Evolutionary conservation across 92 coral and sea anemone genomes (phyloP).

Genomic region (Zoanthus solanderi): DNA sequence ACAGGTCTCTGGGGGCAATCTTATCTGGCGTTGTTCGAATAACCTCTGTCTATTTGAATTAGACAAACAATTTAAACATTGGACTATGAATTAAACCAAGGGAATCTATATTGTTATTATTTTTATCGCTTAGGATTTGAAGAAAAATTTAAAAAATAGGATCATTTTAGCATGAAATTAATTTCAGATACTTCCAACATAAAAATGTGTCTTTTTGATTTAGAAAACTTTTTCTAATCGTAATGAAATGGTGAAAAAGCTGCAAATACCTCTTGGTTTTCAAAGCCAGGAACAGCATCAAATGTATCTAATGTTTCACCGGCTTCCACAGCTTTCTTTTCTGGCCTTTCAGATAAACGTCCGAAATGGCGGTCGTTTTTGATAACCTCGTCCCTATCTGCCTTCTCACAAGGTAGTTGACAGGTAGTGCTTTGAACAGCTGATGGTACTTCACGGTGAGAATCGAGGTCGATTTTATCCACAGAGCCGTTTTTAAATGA

Average conservation of each 20-base stretch:
- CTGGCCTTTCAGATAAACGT: conserved; percentile 9
- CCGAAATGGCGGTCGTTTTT: not conserved
- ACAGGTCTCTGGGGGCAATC: too few relatives aligned
- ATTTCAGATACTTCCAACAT: not conserved
- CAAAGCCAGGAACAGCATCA: conserved; percentile 69
- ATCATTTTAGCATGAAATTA: too few relatives aligned
- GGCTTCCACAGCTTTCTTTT: not conserved
- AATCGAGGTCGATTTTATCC: not conserved
- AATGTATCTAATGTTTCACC: not conserved
- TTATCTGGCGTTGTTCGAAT: too few relatives aligned
- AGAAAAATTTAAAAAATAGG: too few relatives aligned
- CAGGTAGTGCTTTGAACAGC: not conserved
- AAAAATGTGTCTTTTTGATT: not conserved
- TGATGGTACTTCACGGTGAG: not conserved
- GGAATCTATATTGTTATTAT: too few relatives aligned
- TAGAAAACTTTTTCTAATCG: not conserved
- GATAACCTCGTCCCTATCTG: not conserved
- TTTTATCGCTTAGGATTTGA: too few relatives aligned
- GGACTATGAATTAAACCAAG: not conserved
- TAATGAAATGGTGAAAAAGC: not conserved
- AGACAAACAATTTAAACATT: not conserved
- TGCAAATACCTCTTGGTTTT: conserved; percentile 72
- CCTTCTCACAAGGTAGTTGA: not conserved
- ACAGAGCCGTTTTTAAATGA: not conserved
- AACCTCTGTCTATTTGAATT: too few relatives aligned